Percentiles rank a stretch among this genome's conserved stretches.
These are phyloP conservation scores for Zeugodacus cucurbitae DNA, from an alignment of 1,140 invertebrate species.

Conservation along the genomic window DNA sequence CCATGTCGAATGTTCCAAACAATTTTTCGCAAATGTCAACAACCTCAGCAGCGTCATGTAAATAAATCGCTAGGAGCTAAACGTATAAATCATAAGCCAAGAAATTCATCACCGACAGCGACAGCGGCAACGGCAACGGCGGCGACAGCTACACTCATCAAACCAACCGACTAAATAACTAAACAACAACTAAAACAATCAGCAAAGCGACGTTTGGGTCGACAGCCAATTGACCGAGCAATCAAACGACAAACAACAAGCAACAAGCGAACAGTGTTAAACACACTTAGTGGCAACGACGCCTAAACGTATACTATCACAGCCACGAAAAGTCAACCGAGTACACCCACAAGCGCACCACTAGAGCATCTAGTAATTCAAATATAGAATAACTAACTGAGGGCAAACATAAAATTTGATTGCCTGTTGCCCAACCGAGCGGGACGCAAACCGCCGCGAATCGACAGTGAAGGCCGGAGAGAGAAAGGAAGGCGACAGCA, in stretches of 20 bases:
- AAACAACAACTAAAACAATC: slow-evolving; percentile 1
- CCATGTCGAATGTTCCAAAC: too few species aligned
- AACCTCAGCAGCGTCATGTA: slow-evolving; percentile 11
- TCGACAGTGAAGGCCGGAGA: neutral
- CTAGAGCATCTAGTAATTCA: neutral
- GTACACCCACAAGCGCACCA: neutral
- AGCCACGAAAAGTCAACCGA: neutral
- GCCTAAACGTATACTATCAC: slow-evolving; percentile 21
- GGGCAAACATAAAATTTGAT: neutral
- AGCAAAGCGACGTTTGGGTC: neutral
- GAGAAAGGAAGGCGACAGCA: neutral
- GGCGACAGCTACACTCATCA: neutral
- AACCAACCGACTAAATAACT: neutral
- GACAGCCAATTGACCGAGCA: slow-evolving; percentile 32
- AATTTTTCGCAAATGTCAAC: neutral
- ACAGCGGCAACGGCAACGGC: neutral
- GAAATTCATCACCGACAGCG: neutral
- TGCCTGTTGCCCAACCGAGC: neutral
- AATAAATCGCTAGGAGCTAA: neutral
- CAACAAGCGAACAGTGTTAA: neutral
- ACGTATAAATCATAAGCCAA: neutral
- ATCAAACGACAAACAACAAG: slow-evolving; percentile 31
- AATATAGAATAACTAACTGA: neutral
- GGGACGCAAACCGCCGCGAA: neutral
- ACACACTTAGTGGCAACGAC: neutral